phyloP scores from a whole-genome alignment of 2,113 vertebrate genomes.

The Chlamydotis undulata region DNA sequence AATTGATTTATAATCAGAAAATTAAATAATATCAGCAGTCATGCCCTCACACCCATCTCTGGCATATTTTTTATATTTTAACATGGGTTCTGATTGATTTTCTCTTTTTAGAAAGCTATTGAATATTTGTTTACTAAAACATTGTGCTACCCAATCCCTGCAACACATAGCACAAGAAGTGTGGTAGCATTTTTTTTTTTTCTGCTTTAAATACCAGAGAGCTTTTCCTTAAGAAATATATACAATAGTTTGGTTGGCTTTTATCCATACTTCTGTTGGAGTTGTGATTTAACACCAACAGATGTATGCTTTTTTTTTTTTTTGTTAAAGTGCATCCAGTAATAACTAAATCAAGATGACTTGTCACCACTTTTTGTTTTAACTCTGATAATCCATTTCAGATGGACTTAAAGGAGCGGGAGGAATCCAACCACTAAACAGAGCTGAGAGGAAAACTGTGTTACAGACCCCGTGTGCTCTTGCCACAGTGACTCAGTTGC shows the following conservation, averaged over 20 bases:
- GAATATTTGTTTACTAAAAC: not conserved
- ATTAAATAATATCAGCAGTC: not conserved
- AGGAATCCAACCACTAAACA: not conserved
- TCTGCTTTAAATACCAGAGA: not conserved
- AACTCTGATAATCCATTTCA: not conserved
- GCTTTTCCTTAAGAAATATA: not conserved
- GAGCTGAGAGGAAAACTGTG: not conserved
- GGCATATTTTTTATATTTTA: not conserved
- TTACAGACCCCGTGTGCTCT: not conserved
- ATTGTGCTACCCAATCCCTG: not conserved
- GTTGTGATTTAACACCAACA: not conserved
- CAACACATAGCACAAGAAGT: not conserved
- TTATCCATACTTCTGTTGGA: not conserved
- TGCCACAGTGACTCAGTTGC: not conserved
- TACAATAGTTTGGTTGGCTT: not conserved
- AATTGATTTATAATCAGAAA: not conserved
- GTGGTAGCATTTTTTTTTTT: not conserved
- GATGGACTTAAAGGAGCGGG: rapidly evolving
- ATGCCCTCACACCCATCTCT: not conserved
- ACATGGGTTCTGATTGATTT: not conserved
- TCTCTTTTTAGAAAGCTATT: not conserved
- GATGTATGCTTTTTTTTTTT: not conserved
- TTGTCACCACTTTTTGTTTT: not conserved
- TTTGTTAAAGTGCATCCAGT: not conserved
- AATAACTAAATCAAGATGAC: not conserved